phyloP scores from a whole-genome alignment of 2,113 vertebrate species.

The Raja brachyura region DNA sequence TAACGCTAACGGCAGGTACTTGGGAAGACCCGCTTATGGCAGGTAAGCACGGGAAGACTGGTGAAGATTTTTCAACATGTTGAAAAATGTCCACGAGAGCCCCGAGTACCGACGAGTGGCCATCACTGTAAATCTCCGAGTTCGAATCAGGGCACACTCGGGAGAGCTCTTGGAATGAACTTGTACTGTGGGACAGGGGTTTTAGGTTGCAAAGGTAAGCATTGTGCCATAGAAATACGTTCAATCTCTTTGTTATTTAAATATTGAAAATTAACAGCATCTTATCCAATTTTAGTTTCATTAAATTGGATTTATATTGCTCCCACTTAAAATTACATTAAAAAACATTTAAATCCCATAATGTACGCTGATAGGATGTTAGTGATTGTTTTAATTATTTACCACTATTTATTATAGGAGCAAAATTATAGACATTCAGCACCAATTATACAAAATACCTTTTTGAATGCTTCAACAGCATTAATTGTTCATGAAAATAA shows the following conservation, averaged over 20 bases:
- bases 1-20: too few relatives aligned
- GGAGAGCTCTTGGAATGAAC: too few relatives aligned
- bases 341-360: neutral
- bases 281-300: neutral
- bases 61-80: too few relatives aligned
- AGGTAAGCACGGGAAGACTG: too few relatives aligned
- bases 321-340: neutral
- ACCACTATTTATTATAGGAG: neutral
- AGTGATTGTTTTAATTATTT: neutral
- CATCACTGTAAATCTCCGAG: too few relatives aligned
- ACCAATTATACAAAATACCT: neutral
- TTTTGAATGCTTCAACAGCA: neutral
- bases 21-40: too few relatives aligned
- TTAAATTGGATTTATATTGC: neutral
- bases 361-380: neutral
- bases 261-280: neutral
- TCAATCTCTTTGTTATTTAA: neutral
- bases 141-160: too few relatives aligned
- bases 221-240: neutral
- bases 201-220: neutral
- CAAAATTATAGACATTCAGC: neutral
- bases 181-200: too few relatives aligned
- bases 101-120: too few relatives aligned
- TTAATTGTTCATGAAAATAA: neutral
- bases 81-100: too few relatives aligned